Percentiles rank a stretch among this genome's conserved stretches.
Conservation (phyloP, 2,888 invertebrate genomes). For the Caradrina kadenii region DNA sequence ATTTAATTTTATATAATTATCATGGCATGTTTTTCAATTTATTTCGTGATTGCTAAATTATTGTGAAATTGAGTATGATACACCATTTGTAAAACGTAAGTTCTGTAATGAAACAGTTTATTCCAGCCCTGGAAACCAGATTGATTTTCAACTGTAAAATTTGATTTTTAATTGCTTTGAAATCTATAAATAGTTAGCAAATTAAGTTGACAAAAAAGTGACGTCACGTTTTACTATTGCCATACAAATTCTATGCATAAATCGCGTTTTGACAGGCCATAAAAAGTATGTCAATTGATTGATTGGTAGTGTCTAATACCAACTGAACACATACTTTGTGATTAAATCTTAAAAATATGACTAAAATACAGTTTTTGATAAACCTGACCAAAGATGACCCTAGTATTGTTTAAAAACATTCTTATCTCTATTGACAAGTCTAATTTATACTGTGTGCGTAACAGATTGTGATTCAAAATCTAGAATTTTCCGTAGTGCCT, state of each 20-base stretch:
- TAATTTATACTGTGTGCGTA: slow-evolving; percentile 33
- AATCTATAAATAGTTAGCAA: too few species aligned
- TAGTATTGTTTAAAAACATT: slow-evolving; percentile 49
- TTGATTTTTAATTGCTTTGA: too few species aligned
- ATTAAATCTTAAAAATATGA: slow-evolving; percentile 26
- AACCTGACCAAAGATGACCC: slow-evolving; percentile 54
- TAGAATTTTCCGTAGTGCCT: slow-evolving; percentile 41
- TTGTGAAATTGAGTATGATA: neutral
- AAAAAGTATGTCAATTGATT: too few species aligned
- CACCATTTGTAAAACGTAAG: too few species aligned
- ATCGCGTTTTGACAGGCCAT: too few species aligned
- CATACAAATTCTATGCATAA: too few species aligned
- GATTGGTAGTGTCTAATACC: too few species aligned
- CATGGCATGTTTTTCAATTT: slow-evolving; percentile 18
- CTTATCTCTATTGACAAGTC: slow-evolving; percentile 56
- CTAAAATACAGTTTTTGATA: slow-evolving; percentile 27
- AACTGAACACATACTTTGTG: neutral
- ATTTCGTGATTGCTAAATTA: neutral
- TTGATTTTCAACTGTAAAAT: too few species aligned
- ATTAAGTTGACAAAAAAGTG: too few species aligned
- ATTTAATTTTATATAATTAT: slow-evolving; percentile 24
- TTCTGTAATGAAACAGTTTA: too few species aligned
- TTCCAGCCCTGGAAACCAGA: too few species aligned
- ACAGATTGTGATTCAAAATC: slow-evolving; percentile 38
- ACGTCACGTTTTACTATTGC: too few species aligned